Percentiles rank a stretch among this genome's conserved stretches.
Conservation (phyloP, 2,888 invertebrate species). For the Eristalis arbustorum region DNA sequence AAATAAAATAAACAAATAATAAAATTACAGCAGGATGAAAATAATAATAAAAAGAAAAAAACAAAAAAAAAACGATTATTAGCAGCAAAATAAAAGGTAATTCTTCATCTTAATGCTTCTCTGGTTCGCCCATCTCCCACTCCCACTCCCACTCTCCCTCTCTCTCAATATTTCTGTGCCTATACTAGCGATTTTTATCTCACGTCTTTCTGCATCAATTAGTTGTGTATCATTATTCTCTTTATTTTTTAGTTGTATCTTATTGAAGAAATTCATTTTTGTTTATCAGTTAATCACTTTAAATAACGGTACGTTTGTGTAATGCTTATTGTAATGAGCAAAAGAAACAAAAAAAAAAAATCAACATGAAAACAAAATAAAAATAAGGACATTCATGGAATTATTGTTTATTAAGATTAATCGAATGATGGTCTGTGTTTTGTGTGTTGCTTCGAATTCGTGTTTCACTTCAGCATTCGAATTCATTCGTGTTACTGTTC, state of each 20-base stretch:
- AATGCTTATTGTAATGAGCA: constrained; percentile 39
- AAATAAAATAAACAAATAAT: constrained; percentile 60
- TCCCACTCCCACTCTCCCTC: no score
- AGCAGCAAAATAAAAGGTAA: constrained; percentile 55
- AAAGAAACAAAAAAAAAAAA: constrained; percentile 16
- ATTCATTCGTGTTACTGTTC: background rate
- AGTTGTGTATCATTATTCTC: constrained; percentile 38
- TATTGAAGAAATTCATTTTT: constrained; percentile 6
- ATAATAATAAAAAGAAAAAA: constrained; percentile 28
- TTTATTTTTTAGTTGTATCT: constrained; percentile 43
- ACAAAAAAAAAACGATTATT: constrained; percentile 50
- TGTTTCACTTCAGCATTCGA: constrained; percentile 24
- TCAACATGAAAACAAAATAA: constrained; percentile 40
- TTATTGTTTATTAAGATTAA: constrained; percentile 53
- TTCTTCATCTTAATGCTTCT: constrained; percentile 15
- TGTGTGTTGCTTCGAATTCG: background rate
- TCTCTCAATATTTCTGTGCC: constrained; percentile 4
- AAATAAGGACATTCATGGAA: constrained; percentile 54
- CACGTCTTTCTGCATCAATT: constrained; percentile 33
- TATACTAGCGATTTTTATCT: constrained; percentile 45
- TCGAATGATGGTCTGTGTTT: constrained; percentile 1
- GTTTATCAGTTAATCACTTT: constrained; percentile 48
- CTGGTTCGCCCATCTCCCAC: background rate
- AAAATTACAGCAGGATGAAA: constrained; percentile 63
- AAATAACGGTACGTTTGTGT: constrained; percentile 42